phyloP scores from a whole-genome alignment of 1,140 invertebrate genomes.

The Zaprionus ghesquierei region DNA sequence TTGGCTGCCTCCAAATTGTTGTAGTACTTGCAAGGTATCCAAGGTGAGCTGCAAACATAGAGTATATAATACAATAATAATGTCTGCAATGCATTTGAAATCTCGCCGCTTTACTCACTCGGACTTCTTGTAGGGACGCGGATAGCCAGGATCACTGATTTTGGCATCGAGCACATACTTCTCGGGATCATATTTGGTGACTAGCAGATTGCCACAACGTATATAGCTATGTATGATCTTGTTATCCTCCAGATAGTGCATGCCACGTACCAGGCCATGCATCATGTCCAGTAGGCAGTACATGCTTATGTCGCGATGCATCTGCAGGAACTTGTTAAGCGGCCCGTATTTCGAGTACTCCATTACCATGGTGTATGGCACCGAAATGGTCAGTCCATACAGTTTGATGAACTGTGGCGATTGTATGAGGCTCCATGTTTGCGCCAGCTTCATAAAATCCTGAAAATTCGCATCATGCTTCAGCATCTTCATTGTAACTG shows the following conservation, averaged over 20 bases:
- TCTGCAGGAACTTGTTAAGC: conserved; percentile 88
- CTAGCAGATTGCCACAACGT: conserved; percentile 91
- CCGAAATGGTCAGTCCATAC: conserved; percentile 89
- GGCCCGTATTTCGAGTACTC: conserved; percentile 91
- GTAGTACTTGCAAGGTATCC: conserved; percentile 92
- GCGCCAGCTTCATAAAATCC: conserved; percentile 90
- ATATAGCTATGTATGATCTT: conserved; percentile 93
- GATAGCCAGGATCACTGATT: conserved; percentile 90
- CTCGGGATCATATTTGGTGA: conserved; percentile 85
- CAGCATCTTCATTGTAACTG: conserved; percentile 90
- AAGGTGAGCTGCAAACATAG: conserved; percentile 87
- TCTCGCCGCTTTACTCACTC: conserved; percentile 43
- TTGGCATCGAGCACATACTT: conserved; percentile 89
- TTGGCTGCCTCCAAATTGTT: conserved; percentile 86
- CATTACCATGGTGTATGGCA: conserved; percentile 90
- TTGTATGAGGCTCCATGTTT: conserved; percentile 89
- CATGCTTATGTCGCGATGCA: conserved; percentile 84
- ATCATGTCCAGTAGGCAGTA: conserved; percentile 91
- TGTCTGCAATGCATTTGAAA: neutral
- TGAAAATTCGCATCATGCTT: conserved; percentile 86
- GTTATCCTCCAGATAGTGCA: conserved; percentile 86
- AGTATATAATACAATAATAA: neutral
- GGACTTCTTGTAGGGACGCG: conserved; percentile 72
- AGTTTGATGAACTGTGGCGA: conserved; percentile 89
- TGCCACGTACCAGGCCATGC: conserved; percentile 89